These are phyloP conservation scores for Megalops atlanticus DNA, from an alignment of 2,113 vertebrate species.

Conservation along the genomic window DNA sequence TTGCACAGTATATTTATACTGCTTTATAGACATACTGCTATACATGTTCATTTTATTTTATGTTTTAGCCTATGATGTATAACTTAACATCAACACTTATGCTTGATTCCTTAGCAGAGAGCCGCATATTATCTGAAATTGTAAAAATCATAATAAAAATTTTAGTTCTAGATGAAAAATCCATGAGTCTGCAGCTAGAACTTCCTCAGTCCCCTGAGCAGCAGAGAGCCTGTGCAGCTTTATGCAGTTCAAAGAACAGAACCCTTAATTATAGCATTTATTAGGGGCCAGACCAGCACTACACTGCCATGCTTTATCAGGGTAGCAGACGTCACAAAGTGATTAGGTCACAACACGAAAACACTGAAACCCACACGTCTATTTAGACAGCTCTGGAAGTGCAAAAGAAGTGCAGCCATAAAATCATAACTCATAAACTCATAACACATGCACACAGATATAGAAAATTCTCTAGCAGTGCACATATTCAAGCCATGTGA, in stretches of 20 bases:
- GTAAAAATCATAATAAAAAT: too few species aligned
- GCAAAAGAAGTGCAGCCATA: background rate
- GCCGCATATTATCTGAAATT: too few species aligned
- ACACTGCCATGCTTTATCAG: background rate
- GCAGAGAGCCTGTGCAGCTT: background rate
- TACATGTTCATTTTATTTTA: too few species aligned
- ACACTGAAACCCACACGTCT: background rate
- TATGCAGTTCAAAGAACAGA: background rate
- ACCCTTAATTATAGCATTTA: background rate
- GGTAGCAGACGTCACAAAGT: background rate
- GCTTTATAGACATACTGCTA: too few species aligned
- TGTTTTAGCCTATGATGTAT: too few species aligned
- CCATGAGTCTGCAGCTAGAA: too few species aligned
- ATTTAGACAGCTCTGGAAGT: background rate
- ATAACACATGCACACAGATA: conserved; percentile 28
- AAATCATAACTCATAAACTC: background rate
- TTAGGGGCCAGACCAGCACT: background rate
- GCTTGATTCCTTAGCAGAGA: too few species aligned
- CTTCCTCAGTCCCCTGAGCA: too few species aligned
- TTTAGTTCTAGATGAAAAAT: too few species aligned
- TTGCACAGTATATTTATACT: too few species aligned
- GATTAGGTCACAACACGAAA: background rate
- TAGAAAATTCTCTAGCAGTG: conserved; percentile 26
- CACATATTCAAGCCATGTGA: background rate
- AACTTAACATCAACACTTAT: too few species aligned